Conservation (phyloP, 1,140 invertebrate genomes). For the Caligus rogercresseyi region DNA sequence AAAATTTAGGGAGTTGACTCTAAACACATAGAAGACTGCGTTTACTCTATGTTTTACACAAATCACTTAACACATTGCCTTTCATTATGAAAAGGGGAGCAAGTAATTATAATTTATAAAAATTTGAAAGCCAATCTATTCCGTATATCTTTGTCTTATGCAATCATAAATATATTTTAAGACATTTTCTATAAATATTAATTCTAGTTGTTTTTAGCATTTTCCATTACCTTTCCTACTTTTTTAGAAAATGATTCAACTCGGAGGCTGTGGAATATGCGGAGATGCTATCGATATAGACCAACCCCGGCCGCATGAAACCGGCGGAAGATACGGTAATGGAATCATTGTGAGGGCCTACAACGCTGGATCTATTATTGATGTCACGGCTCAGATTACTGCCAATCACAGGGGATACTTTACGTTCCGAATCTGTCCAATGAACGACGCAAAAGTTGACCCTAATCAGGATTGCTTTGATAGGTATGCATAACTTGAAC, state of each 20-base stretch:
- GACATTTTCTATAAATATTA: too few species aligned
- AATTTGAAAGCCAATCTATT: too few species aligned
- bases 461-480: slow-evolving; percentile 24
- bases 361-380: slow-evolving; percentile 24
- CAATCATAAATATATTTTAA: too few species aligned
- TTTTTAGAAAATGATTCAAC: background rate
- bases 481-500: slow-evolving; percentile 15
- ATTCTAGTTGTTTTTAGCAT: too few species aligned
- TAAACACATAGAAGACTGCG: too few species aligned
- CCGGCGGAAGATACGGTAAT: slow-evolving; percentile 22
- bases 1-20: too few species aligned
- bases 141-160: too few species aligned
- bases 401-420: slow-evolving; percentile 32
- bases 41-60: too few species aligned
- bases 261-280: slow-evolving; percentile 11
- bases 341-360: slow-evolving; percentile 24
- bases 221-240: too few species aligned
- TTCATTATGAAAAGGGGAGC: too few species aligned
- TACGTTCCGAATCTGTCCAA: slow-evolving; percentile 29
- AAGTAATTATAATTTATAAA: too few species aligned
- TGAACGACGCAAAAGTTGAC: slow-evolving; percentile 24
- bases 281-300: background rate
- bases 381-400: slow-evolving; percentile 28
- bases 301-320: background rate
- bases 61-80: too few species aligned